Conservation (phyloP, 2,113 vertebrate genomes). For the Ptilonorhynchus violaceus region DNA sequence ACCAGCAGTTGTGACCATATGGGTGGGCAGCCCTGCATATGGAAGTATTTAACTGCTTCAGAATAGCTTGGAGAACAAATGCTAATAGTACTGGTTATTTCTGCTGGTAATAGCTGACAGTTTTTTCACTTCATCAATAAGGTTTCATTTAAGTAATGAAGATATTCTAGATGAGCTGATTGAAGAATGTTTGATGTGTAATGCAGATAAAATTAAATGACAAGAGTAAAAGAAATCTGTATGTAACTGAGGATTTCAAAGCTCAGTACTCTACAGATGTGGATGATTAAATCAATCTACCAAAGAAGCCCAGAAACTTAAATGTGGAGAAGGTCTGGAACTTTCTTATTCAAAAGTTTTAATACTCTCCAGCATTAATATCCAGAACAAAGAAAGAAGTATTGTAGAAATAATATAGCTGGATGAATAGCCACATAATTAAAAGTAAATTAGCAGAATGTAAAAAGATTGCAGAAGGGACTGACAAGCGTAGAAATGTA, state of each 20-base stretch:
- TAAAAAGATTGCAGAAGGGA: neutral
- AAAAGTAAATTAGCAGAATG: neutral
- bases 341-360: neutral
- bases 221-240: neutral
- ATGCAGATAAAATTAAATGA: neutral
- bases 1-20: constrained; percentile 25
- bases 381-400: neutral
- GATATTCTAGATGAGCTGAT: neutral
- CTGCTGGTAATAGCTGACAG: neutral
- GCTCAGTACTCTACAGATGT: neutral
- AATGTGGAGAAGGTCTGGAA: neutral
- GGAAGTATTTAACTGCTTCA: neutral
- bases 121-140: neutral
- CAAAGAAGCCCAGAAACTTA: neutral
- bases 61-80: constrained; percentile 8
- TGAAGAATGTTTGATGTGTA: neutral
- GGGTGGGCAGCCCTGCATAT: constrained; percentile 2
- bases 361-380: neutral
- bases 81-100: neutral
- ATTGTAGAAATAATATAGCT: neutral
- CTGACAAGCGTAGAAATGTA: neutral
- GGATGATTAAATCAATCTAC: neutral
- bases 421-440: neutral
- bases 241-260: neutral
- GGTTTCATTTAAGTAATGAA: neutral